A percentile compares a stretch with the other conserved stretches of the same genome.
These are phyloP conservation scores for Phaethornis superciliosus DNA, from an alignment of 2,113 vertebrate genomes.

Conservation along the genomic window DNA sequence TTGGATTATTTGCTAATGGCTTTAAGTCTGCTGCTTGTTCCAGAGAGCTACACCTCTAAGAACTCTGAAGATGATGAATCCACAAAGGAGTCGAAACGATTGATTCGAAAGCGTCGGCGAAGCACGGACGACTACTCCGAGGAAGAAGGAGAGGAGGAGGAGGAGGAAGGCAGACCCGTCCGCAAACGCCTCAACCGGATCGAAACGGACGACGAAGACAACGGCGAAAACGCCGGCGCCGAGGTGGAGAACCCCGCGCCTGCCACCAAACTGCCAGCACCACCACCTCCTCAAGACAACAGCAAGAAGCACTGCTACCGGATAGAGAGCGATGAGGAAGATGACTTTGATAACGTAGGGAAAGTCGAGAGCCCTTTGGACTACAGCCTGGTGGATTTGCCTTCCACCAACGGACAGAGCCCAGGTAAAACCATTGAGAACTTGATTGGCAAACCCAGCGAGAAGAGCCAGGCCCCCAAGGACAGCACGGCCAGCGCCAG, in stretches of 20 bases:
- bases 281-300: constrained; percentile 43
- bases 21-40: constrained; percentile 75
- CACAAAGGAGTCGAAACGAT: constrained; percentile 63
- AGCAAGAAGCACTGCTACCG: constrained; percentile 81
- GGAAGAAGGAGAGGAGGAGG: constrained; percentile 75
- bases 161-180: constrained; percentile 81
- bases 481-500: constrained; percentile 77
- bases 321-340: constrained; percentile 85
- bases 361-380: constrained; percentile 86
- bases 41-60: constrained; percentile 82
- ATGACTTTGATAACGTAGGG: constrained; percentile 82
- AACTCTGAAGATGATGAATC: constrained; percentile 84
- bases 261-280: constrained; percentile 55
- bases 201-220: constrained; percentile 88
- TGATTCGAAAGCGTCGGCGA: constrained; percentile 69
- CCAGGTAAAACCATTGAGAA: constrained; percentile 86
- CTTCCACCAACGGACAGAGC: constrained; percentile 91
- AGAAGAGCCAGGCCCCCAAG: constrained; percentile 83
- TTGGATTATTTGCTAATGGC: constrained; percentile 40
- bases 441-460: constrained; percentile 79
- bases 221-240: constrained; percentile 14
- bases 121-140: constrained; percentile 73
- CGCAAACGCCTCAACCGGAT: constrained; percentile 92
- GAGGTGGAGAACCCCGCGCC: background rate
- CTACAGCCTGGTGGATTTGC: constrained; percentile 84